These are phyloP conservation scores for Drosophila bocqueti DNA, from an alignment of 1,140 invertebrate genomes.

Conservation along the genomic window DNA sequence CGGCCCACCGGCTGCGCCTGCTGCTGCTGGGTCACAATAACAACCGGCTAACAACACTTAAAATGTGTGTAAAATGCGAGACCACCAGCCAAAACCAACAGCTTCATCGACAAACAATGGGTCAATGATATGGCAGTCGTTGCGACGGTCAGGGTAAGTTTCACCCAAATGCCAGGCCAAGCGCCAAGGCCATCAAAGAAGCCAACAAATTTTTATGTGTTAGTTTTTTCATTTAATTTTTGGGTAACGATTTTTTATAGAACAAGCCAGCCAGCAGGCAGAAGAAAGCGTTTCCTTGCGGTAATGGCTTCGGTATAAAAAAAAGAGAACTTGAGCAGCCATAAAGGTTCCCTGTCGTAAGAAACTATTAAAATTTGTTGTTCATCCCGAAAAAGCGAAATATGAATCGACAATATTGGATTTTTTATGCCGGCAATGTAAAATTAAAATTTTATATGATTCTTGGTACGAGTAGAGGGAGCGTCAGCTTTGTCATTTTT, in stretches of 20 bases:
- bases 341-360: conserved; percentile 15
- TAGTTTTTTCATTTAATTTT: conserved; percentile 76
- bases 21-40: conserved; percentile 50
- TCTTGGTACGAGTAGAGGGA: neutral
- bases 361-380: conserved; percentile 42
- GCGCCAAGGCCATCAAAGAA: conserved; percentile 14
- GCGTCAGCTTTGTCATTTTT: neutral
- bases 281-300: conserved; percentile 1
- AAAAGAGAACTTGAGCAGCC: neutral
- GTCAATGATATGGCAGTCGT: conserved; percentile 59
- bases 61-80: conserved; percentile 77
- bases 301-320: conserved; percentile 16
- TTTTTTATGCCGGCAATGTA: conserved; percentile 6
- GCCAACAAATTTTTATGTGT: conserved; percentile 75
- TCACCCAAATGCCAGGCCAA: conserved; percentile 12
- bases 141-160: conserved; percentile 8
- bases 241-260: conserved; percentile 18
- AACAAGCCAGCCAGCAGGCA: conserved; percentile 5
- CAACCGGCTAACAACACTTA: conserved; percentile 78
- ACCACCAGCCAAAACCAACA: conserved; percentile 63
- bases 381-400: conserved; percentile 10
- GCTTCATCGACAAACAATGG: conserved; percentile 68
- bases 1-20: conserved; percentile 14
- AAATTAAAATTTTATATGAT: conserved; percentile 12
- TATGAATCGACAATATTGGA: conserved; percentile 26